phyloP scores from a whole-genome alignment of 1,140 invertebrate species.

The Drosophila orosa region DNA sequence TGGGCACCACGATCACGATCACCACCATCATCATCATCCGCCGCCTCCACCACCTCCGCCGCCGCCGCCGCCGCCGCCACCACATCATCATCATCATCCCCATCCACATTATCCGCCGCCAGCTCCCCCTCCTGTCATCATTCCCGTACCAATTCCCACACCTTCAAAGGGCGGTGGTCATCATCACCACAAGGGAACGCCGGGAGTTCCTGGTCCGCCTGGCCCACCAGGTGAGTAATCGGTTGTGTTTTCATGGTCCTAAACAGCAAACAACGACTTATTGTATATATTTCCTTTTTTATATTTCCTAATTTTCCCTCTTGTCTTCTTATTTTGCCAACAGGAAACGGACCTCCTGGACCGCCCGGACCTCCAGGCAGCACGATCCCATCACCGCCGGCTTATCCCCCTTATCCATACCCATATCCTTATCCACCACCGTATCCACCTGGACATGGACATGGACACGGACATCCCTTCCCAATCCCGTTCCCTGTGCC shows the following conservation, averaged over 20 bases:
- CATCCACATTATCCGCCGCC: slow-evolving; percentile 12
- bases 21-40: slow-evolving; percentile 26
- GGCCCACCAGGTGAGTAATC: slow-evolving; percentile 41
- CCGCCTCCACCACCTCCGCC: not conserved
- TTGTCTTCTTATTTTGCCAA: not conserved
- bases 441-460: slow-evolving; percentile 10
- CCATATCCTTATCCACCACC: slow-evolving; percentile 2
- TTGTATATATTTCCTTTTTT: no score
- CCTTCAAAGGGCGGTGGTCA: slow-evolving; percentile 24
- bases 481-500: slow-evolving; percentile 40
- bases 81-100: slow-evolving; percentile 10
- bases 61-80: not conserved
- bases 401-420: slow-evolving; percentile 10
- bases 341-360: slow-evolving; percentile 27
- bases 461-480: slow-evolving; percentile 18
- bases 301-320: no score
- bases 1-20: slow-evolving; percentile 1
- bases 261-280: no score
- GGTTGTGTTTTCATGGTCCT: no score
- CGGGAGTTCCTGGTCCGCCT: slow-evolving; percentile 20
- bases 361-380: slow-evolving; percentile 42
- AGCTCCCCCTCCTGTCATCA: slow-evolving; percentile 12
- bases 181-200: slow-evolving; percentile 37
- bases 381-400: not conserved
- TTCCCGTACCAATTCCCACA: slow-evolving; percentile 6